Percentiles rank a stretch among this genome's conserved stretches.
Conservation (phyloP, 2,113 vertebrate species). For the Silurus asotus region DNA sequence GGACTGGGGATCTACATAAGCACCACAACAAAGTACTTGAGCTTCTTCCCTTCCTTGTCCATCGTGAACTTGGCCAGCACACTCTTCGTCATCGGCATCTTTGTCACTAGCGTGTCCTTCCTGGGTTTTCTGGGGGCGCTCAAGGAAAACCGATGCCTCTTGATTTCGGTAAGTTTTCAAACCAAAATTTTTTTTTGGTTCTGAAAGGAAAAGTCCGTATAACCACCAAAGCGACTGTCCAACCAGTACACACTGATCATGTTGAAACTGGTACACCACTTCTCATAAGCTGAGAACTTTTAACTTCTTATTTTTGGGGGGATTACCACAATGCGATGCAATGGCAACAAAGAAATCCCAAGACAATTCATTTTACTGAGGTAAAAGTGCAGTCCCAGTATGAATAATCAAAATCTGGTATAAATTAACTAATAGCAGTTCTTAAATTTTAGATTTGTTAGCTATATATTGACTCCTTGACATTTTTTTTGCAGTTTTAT, state of each 20-base stretch:
- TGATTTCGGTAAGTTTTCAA: slow-evolving; percentile 74
- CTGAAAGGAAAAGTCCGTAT: background rate
- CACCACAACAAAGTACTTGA: slow-evolving; percentile 56
- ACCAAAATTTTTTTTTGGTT: too few relatives aligned
- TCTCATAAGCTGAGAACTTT: background rate
- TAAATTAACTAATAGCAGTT: background rate
- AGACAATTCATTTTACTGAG: background rate
- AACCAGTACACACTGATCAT: background rate
- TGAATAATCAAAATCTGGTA: background rate
- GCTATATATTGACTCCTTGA: background rate
- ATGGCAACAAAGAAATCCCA: background rate
- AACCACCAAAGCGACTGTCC: background rate
- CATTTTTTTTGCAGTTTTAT: background rate
- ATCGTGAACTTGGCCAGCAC: slow-evolving; percentile 69
- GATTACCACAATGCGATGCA: background rate
- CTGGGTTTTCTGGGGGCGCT: slow-evolving; percentile 86
- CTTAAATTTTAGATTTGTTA: too few relatives aligned
- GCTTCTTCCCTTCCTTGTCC: slow-evolving; percentile 65
- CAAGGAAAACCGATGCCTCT: slow-evolving; percentile 86
- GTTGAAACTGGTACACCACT: background rate
- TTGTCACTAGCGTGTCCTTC: slow-evolving; percentile 85
- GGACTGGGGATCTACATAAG: slow-evolving; percentile 72
- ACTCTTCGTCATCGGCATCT: slow-evolving; percentile 76
- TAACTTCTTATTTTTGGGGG: background rate
- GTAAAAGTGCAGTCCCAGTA: background rate